These are phyloP conservation scores for Pachydiplax longipennis DNA, from an alignment of 2,888 invertebrate genomes.

Conservation along the genomic window DNA sequence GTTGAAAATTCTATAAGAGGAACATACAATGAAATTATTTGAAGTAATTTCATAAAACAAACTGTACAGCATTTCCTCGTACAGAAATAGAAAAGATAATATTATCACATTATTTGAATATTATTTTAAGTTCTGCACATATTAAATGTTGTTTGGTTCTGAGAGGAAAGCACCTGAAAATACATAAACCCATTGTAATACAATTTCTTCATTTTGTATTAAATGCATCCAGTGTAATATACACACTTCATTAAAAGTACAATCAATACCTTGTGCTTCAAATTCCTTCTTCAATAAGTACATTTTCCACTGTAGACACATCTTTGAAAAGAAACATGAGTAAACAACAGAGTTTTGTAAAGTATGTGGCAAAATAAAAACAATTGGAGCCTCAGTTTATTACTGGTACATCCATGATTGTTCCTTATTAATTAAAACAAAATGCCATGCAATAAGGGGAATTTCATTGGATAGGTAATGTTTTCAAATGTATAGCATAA, in stretches of 20 bases:
- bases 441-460: too few relatives aligned
- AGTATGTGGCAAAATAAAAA: background rate
- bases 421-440: too few relatives aligned
- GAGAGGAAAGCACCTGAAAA: background rate
- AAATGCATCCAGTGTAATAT: background rate
- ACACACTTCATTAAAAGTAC: background rate
- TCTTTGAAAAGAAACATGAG: background rate
- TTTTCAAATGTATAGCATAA: background rate
- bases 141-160: background rate
- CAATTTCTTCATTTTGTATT: background rate
- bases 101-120: conserved; percentile 15
- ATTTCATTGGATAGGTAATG: too few relatives aligned
- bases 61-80: background rate
- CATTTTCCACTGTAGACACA: background rate
- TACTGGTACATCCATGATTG: too few relatives aligned
- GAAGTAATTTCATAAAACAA: conserved; percentile 11
- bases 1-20: background rate
- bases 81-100: background rate
- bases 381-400: background rate
- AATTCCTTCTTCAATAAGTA: background rate
- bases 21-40: background rate
- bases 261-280: background rate
- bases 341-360: background rate
- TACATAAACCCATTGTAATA: background rate
- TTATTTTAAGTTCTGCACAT: background rate